These are phyloP conservation scores for Thaumetopoea pityocampa DNA, from an alignment of 1,140 invertebrate genomes.

Conservation along the genomic window DNA sequence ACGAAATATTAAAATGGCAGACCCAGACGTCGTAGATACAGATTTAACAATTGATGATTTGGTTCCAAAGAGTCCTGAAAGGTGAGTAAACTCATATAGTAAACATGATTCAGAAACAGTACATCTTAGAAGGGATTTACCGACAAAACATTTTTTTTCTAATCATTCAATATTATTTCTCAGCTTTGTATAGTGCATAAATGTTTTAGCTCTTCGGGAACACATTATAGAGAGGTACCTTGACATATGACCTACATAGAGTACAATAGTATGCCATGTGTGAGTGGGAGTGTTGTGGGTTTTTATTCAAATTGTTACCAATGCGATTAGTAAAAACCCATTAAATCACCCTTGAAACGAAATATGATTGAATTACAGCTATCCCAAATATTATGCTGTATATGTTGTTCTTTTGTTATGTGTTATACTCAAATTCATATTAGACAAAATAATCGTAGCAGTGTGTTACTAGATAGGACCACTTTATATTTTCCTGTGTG, in stretches of 20 bases:
- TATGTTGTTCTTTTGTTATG: no score
- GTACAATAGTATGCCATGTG: slow-evolving; percentile 11
- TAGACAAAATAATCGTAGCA: no score
- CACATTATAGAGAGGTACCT: slow-evolving; percentile 27
- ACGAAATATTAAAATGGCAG: slow-evolving; percentile 59
- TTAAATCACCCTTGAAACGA: background rate
- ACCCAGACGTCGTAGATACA: slow-evolving; percentile 59
- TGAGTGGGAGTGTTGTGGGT: slow-evolving; percentile 8
- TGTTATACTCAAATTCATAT: no score
- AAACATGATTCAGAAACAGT: background rate
- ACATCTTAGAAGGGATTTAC: background rate
- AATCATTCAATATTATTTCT: background rate
- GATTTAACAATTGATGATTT: slow-evolving; percentile 69
- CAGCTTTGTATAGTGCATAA: background rate
- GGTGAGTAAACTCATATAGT: slow-evolving; percentile 33
- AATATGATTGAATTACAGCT: no score
- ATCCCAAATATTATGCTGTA: no score
- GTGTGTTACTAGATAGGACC: no score
- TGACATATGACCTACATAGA: slow-evolving; percentile 58
- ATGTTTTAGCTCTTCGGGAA: background rate
- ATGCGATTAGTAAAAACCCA: slow-evolving; percentile 1
- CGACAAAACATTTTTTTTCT: slow-evolving; percentile 7
- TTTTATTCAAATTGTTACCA: no score
- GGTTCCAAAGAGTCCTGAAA: slow-evolving; percentile 69
- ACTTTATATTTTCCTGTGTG: no score